Base-by-base conservation (phyloP, 1,140 invertebrate species). In the Ditylenchus dipsaci region DNA sequence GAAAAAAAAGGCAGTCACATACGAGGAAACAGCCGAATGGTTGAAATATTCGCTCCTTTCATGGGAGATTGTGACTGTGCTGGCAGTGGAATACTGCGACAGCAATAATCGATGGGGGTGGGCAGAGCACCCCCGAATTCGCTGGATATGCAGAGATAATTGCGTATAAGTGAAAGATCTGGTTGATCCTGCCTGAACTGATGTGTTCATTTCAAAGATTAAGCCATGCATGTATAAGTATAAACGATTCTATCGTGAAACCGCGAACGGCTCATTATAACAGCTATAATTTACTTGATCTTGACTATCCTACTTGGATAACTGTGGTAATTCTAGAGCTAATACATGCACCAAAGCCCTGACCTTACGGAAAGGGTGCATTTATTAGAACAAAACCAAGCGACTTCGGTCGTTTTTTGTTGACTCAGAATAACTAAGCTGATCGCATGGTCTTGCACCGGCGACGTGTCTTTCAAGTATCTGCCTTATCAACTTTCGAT, bases 241-340 rank as follows among this genome's bases (percentile, higher is more conserved):
- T 59, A 79, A 76, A n/a, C 71, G 38, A 45, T 64, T 26, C 69
- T 8, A 80, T 29, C 38, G 72, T 42, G 77, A 77, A 80, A 79
- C 75, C 58, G 77, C 75, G 74, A 78, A 77, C 66, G 76, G 76
- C 76, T 80, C 77, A 77, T 77, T 77, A 79, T 59, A 76, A 63
- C 68, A 77, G 74, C 27, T 47, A 78, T 78, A 30, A 73, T 76
- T 68, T 78, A 76, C 68, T 77, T 77, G 72, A 75, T 63, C 43
- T 74, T 73, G 68, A 74, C 30, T 15, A 26, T 82, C 60, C 87
- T 90, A 90, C 88, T 88, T 90, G 89, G 89, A 91, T 90, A 91
- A 90, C 89, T 89, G 89, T 89, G 88, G 89, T 87, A 89, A 90
- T 88, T 89, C 88, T 89, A 89, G 89, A 90, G 89, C 88, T 89